Base-by-base conservation (phyloP, 2,113 vertebrate genomes). In the Saccopteryx bilineata region DNA sequence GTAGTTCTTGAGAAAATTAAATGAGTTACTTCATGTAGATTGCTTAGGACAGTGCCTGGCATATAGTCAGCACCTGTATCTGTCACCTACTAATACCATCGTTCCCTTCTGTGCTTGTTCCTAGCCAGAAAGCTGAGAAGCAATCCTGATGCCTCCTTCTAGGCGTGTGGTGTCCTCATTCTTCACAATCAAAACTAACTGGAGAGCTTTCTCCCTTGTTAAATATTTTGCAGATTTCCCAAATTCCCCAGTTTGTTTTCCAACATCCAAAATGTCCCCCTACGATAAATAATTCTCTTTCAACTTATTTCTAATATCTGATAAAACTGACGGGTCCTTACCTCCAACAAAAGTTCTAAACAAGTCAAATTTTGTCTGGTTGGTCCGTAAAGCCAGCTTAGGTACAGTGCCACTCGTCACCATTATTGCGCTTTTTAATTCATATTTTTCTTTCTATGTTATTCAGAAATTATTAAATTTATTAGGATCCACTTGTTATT, bases 401-500 rank as follows among this genome's bases (percentile, higher is more conserved):
- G 14, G 12, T 54, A 26, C 54, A 56, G 78, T 52, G 9, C 19
- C 24, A 58, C 8, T 28, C 81, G 79, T 68, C 19, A 63, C 48
- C 18, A 17, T 28, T 52, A 13, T 33, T 66, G 28, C 10, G 50
- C 1, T 7, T 72, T 84, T 17, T 19, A 81, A 72, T 31, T 8
- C 5, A 9, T 65, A 69, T 75, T 83, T 94, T 85, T 61, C 54
- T 94, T 90, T 81, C 33, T 56, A 63, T 78, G 72, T 5, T 7
- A 72, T 68, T 93, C 24, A 66, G 7, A 85, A 89, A 82, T 23
- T 46, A 82, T 91, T 46, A 54, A n/a, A 89, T 68, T 74, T 68
- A 48, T 39, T 85, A 75, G 10, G 65, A 31, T 61, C 66, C 90
- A 19, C 33, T 65, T 93, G 76, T 88, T 17, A 60, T 88, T 85